Evolutionary conservation across 2,888 invertebrate species (phyloP).

Genomic region (Agrotis segetum): DNA sequence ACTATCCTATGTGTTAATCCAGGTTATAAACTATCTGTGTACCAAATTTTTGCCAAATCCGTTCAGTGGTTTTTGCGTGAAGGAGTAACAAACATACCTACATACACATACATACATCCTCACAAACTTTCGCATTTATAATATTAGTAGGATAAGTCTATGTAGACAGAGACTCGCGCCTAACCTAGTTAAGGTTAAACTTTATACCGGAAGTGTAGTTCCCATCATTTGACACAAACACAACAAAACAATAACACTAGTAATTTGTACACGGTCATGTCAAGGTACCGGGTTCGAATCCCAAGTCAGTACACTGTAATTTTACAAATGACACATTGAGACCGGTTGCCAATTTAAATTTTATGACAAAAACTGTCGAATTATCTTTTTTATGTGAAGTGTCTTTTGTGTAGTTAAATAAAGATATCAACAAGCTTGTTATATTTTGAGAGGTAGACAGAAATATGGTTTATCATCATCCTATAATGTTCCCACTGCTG

Average conservation of each 20-base stretch:
- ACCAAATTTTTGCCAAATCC: too few species aligned
- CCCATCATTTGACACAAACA: slow-evolving; percentile 5
- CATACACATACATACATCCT: too few species aligned
- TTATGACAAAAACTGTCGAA: slow-evolving; percentile 38
- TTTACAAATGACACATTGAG: slow-evolving; percentile 60
- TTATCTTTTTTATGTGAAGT: slow-evolving; percentile 40
- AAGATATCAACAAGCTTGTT: neutral
- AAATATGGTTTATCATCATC: neutral
- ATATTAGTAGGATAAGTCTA: too few species aligned
- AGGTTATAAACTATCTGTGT: too few species aligned
- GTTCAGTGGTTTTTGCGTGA: too few species aligned
- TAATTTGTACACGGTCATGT: slow-evolving; percentile 64
- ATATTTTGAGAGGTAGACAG: neutral
- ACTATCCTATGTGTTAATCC: too few species aligned
- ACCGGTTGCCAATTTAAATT: slow-evolving; percentile 48
- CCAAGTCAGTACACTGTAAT: slow-evolving; percentile 63
- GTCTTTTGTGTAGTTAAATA: neutral
- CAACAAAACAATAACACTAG: slow-evolving; percentile 38
- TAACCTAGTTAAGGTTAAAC: neutral
- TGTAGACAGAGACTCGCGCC: too few species aligned
- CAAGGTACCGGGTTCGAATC: slow-evolving; percentile 73
- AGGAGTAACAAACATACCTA: too few species aligned
- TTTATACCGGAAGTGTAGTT: slow-evolving; percentile 22
- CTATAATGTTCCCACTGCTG: too few species aligned
- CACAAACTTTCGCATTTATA: too few species aligned